Base-by-base conservation (phyloP, 2,113 vertebrate species). In the Coregonus clupeaformis region DNA sequence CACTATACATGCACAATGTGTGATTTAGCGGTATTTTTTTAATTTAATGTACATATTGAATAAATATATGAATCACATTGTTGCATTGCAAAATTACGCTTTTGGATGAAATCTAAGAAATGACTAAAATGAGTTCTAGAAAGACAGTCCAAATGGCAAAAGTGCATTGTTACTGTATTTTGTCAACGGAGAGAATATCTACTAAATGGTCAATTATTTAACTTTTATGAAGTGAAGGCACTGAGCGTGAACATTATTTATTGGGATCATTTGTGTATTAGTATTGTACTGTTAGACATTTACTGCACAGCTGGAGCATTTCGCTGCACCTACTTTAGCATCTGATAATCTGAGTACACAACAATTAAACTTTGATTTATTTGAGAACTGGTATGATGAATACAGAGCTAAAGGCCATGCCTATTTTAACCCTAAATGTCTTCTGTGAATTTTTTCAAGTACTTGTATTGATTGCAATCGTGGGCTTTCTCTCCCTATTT, bases 11-110 rank as follows among this genome's bases (percentile, higher is more conserved):
- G 71, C 22, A 78, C 63, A 59, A 32, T 65, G 74, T 73, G 72
- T 70, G 63, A 64, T 69, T 69, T 73, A 20, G 71, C 63, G 64
- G 71, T 72, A n/a, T 74, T 85, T 90, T 87, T 2, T 90, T 88
- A 89, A 90, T 89, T 84, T 80, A 68, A 71, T 85, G 76, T 85
- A 79, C 74, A 81, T 80, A 79, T 81, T 66, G 49, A 81, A 12
- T 52, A 72, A 65, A 70, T 62, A 32, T 55, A 73, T 77, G 62
- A 3, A 60, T 71, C 27, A 55, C 2, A 70, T 30, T 6, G 67
- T 32, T 72, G 52, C 79, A 74, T 72, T 67, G 77, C 64, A 65
- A 72, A 68, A 18, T 24, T 45, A 11, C 60, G 77, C 68, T 73
- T 75, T 60, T 73, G 71, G 65, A 9, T 69, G 69, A 68, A 24